Conservation (phyloP, 2,113 vertebrate genomes). For the Camelus bactrianus region DNA sequence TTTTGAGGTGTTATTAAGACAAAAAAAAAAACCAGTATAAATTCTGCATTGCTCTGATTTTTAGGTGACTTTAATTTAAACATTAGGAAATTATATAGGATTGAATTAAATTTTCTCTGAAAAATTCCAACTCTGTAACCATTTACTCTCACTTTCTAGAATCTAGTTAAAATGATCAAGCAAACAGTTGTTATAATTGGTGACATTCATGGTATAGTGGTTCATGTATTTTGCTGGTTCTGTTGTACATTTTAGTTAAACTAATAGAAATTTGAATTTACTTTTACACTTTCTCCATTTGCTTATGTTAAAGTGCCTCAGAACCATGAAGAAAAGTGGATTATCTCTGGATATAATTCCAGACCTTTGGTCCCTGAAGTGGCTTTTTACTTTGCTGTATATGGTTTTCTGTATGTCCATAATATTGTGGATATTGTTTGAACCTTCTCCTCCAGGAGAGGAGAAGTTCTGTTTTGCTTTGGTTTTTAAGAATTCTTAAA, state of each 20-base stretch:
- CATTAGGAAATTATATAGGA: not conserved
- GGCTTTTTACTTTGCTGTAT: not conserved
- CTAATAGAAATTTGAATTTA: not conserved
- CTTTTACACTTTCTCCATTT: not conserved
- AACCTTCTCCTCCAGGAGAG: not conserved
- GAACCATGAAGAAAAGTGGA: not conserved
- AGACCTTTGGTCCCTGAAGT: not conserved
- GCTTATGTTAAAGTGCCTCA: not conserved
- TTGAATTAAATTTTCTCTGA: constrained; percentile 37
- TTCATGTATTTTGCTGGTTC: not conserved
- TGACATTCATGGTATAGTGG: not conserved
- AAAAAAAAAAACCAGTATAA: not conserved
- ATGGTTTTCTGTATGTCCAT: not conserved
- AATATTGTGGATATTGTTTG: not conserved
- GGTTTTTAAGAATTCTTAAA: not conserved
- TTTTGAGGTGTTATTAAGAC: constrained; percentile 29
- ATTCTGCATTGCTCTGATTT: constrained; percentile 35
- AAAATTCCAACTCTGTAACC: not conserved
- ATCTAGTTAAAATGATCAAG: not conserved
- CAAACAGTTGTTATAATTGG: not conserved
- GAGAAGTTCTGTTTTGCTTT: not conserved
- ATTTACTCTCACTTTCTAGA: not conserved
- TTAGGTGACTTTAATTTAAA: constrained; percentile 47
- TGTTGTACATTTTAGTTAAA: not conserved
- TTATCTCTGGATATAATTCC: not conserved